A percentile compares a stretch with the other conserved stretches of the same genome.
These are phyloP conservation scores for Macquaria ambigua DNA, from an alignment of 2,113 vertebrate species.

Conservation along the genomic window DNA sequence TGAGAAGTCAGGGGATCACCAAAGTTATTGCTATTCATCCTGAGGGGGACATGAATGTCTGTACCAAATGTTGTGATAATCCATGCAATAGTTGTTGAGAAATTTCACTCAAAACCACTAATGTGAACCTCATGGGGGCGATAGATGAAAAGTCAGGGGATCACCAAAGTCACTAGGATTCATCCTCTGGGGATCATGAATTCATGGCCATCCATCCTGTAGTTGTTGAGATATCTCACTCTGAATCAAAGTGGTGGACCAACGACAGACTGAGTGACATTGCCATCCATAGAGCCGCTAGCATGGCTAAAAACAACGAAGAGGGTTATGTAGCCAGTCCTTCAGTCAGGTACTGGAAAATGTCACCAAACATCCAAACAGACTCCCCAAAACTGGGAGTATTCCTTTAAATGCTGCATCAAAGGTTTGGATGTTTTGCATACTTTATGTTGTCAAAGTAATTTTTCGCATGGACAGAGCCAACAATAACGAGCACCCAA, in stretches of 20 bases:
- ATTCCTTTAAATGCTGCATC: background rate
- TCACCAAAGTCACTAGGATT: background rate
- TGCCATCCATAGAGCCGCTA: background rate
- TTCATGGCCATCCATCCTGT: background rate
- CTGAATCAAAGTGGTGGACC: background rate
- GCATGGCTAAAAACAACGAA: background rate
- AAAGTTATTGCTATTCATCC: no score
- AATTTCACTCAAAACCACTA: no score
- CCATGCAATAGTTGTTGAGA: no score
- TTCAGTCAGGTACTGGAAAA: background rate
- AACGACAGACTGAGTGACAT: background rate
- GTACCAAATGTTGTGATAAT: no score
- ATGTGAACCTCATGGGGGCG: background rate
- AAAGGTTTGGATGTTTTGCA: background rate
- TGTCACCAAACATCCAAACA: slow-evolving; percentile 16
- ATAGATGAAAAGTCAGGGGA: background rate
- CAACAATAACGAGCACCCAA: slow-evolving; percentile 40
- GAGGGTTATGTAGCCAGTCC: background rate
- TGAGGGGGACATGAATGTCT: background rate
- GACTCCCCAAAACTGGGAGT: background rate
- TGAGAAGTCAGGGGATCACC: no score
- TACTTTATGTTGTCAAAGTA: slow-evolving; percentile 17
- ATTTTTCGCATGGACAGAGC: background rate
- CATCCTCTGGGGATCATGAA: background rate
- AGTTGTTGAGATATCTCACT: background rate